Evolutionary conservation across 2,888 invertebrate species (phyloP), one percentile per base, ranked within the genome.

Genomic region (Amphipoea oculea): DNA sequence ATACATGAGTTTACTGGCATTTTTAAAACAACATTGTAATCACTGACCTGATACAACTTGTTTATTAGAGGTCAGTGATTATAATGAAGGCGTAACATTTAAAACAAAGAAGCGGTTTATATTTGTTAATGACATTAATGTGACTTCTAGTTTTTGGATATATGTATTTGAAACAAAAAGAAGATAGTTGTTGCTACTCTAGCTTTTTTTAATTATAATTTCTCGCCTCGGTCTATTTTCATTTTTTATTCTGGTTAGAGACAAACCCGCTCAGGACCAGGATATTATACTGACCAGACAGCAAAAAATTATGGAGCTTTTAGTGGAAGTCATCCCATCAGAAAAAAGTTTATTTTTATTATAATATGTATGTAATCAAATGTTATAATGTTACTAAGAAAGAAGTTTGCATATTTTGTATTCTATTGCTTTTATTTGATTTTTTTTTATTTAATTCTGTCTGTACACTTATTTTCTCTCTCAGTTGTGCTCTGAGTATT

Each of bases 61-160:
- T 36, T 36, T 36, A 36, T 36, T 36, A 36, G 36, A 36, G 36
- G 36, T 2, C 36, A 36, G 36, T 36, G 36, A 36, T 36, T 36
- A 36, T 36, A n/a, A 40, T 1, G 20, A 57, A 68, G 11, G 51
- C 11, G 12, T 80, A 85, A 57, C 57, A 85, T 82, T 79, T 72
- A 36, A 20, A 65, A 51, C 68, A 63, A 42, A 42, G 23, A 2
- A 74, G 71, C 75, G 0, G 82, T 86, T 74, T 82, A 57, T 17
- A 45, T 23, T 23, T 20, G 12, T 6, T 17, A 73, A 51, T 51
- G 54, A 63, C 51, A 66, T 45, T 2, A 29, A n/a, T 20, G 1
- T 81, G 74, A 82, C 70, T 69, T 74, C 66, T 74, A 36, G 11
- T 67, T 63, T 60, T n/a, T 14, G 48, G 40, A 42, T 54, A 67